A percentile compares a stretch with the other conserved stretches of the same genome.
Evolutionary conservation across 2,797 vertebrate species (phyloP).

Genomic region (Synanceia verrucosa): DNA sequence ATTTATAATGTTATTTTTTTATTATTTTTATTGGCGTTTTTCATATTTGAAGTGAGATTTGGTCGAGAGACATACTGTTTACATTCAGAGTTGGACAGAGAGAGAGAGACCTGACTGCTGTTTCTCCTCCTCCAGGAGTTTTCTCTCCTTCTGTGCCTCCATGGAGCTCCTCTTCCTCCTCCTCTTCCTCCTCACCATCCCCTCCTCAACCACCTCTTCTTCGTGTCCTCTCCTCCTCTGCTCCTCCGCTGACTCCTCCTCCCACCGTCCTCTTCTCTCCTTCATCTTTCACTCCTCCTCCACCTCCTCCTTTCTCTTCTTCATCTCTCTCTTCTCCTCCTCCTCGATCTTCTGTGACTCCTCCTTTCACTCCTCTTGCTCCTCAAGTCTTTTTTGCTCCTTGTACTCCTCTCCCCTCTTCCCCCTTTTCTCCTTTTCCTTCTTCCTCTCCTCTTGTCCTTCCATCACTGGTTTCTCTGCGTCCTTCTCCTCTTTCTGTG

Average conservation of each 20-base stretch:
- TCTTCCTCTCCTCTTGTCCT: too few species aligned
- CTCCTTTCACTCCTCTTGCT: background rate
- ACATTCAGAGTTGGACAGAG: background rate
- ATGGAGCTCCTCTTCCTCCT: conserved; percentile 17
- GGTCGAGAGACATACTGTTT: background rate
- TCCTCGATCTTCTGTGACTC: background rate
- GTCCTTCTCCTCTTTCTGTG: background rate
- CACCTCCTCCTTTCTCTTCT: background rate
- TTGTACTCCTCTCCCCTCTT: background rate
- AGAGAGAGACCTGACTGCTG: background rate
- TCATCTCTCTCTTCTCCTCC: background rate
- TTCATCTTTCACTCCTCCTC: background rate
- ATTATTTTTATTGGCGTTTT: background rate
- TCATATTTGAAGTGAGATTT: background rate
- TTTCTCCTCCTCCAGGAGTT: conserved; percentile 28
- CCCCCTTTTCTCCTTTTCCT: background rate
- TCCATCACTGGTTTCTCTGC: too few species aligned
- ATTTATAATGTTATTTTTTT: too few species aligned
- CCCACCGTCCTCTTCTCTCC: background rate
- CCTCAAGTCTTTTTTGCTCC: background rate
- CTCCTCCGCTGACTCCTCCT: background rate
- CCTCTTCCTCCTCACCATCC: background rate
- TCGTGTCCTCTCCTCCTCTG: background rate
- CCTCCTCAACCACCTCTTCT: background rate
- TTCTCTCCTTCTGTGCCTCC: background rate